Evolutionary conservation across 2,888 invertebrate species (phyloP).

Genomic region (Criorhina ranunculi): DNA sequence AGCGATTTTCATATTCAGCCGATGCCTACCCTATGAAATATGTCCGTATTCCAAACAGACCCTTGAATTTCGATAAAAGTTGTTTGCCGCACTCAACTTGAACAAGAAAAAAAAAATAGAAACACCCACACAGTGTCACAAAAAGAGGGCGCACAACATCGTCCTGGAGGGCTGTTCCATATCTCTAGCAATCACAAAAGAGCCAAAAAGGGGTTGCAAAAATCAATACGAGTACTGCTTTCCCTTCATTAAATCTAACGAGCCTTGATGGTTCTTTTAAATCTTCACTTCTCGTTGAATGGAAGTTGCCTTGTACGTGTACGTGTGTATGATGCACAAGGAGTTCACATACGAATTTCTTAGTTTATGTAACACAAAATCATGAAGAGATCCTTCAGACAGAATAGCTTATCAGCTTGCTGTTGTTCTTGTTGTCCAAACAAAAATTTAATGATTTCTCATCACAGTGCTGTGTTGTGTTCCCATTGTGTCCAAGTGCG

Average conservation of each 20-base stretch:
- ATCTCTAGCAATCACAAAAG: constrained; percentile 63
- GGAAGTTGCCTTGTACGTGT: no score
- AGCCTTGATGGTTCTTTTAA: constrained; percentile 67
- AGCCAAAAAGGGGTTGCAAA: constrained; percentile 71
- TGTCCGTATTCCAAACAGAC: constrained; percentile 2
- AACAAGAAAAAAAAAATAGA: constrained; percentile 10
- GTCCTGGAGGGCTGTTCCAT: constrained; percentile 70
- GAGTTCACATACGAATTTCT: not conserved
- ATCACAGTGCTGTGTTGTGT: constrained; percentile 14
- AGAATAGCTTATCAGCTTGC: constrained; percentile 47
- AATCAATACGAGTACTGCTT: constrained; percentile 67
- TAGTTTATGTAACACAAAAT: constrained; percentile 4
- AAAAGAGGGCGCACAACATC: constrained; percentile 58
- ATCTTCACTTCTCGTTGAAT: constrained; percentile 30
- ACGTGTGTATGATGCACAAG: not conserved
- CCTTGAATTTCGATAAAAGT: constrained; percentile 37
- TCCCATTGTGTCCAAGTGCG: constrained; percentile 25
- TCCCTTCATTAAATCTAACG: constrained; percentile 74
- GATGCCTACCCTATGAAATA: constrained; percentile 15
- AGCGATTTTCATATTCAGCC: constrained; percentile 32
- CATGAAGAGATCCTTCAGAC: constrained; percentile 63
- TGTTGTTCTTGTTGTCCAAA: constrained; percentile 56
- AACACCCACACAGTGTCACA: constrained; percentile 38
- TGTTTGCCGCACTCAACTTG: constrained; percentile 35
- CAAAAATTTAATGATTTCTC: constrained; percentile 64